phyloP scores from a whole-genome alignment of 2,888 invertebrate species.

The Odontomyia ornata region DNA sequence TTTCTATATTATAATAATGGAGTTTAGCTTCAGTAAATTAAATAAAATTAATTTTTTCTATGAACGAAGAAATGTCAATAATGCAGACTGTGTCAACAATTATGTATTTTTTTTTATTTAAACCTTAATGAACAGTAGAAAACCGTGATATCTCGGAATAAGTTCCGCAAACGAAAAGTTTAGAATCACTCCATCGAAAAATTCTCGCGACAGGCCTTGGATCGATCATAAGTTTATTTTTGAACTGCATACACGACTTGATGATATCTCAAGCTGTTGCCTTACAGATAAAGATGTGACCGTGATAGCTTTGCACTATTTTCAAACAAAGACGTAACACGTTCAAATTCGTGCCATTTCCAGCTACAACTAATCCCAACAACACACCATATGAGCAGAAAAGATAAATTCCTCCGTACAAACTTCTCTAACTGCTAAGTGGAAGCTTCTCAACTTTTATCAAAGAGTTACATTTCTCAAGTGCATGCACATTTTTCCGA shows the following conservation, averaged over 20 bases:
- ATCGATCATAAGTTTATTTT: constrained; percentile 27
- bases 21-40: no score
- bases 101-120: no score
- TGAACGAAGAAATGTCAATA: no score
- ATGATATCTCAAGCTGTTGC: constrained; percentile 1
- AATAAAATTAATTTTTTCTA: no score
- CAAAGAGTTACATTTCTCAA: background rate
- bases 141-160: background rate
- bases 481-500: constrained; percentile 11
- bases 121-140: no score
- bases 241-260: background rate
- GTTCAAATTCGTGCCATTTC: background rate
- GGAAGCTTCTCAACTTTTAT: background rate
- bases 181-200: background rate
- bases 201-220: constrained; percentile 7
- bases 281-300: constrained; percentile 9
- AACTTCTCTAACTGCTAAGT: no score
- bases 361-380: background rate
- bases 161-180: background rate
- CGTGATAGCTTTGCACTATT: constrained; percentile 25
- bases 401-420: no score
- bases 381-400: background rate
- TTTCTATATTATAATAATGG: no score
- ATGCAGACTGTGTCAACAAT: no score
- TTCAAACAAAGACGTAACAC: constrained; percentile 15